Percentiles rank a stretch among this genome's conserved stretches.
Conservation (phyloP, 2,797 vertebrate species). For the Acanthiza pusilla region DNA sequence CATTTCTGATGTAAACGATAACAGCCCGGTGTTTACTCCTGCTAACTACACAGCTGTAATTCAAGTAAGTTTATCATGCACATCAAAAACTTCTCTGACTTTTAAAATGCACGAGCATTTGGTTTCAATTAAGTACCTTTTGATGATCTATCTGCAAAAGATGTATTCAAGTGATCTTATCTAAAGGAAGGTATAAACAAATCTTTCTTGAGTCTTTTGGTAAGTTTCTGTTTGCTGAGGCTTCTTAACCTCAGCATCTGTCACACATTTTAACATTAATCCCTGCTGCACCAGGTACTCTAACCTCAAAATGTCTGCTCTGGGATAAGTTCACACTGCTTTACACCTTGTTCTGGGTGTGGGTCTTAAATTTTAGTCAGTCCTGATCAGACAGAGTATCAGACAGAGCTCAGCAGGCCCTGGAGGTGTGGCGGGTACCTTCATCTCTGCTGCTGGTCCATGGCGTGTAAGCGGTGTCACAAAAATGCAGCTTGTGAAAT, state of each 20-base stretch:
- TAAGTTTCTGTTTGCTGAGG: background rate
- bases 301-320: background rate
- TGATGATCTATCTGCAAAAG: conserved; percentile 4
- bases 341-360: background rate
- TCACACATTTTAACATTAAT: background rate
- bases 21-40: conserved; percentile 88
- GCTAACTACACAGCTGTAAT: conserved; percentile 91
- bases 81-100: conserved; percentile 24
- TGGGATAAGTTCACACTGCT: background rate
- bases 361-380: background rate
- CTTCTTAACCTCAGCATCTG: background rate
- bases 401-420: background rate
- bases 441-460: background rate
- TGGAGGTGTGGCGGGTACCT: background rate
- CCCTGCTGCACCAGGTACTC: background rate
- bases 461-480: accelerated
- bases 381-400: background rate
- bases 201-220: background rate
- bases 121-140: conserved; percentile 8
- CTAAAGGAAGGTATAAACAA: background rate
- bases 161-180: background rate
- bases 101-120: conserved; percentile 17
- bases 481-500: background rate
- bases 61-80: conserved; percentile 80
- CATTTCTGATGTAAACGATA: conserved; percentile 94